Percentiles rank a stretch among this genome's conserved stretches.
These are phyloP conservation scores for Corynorhinus townsendii DNA, from an alignment of 2,113 vertebrate genomes.

Conservation along the genomic window DNA sequence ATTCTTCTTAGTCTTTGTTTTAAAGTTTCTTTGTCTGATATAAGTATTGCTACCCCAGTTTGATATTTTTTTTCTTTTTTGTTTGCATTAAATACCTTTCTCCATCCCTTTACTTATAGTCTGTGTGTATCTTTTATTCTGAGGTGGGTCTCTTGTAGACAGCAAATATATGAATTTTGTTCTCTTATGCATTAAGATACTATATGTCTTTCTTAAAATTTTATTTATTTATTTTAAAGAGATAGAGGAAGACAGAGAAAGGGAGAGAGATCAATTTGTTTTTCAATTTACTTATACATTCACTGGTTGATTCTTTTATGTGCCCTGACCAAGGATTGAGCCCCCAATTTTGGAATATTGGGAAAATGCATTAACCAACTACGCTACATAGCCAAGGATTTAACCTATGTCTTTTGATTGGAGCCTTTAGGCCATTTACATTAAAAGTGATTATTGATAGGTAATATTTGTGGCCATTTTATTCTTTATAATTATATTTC, in stretches of 20 bases:
- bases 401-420: neutral
- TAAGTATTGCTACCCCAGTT: neutral
- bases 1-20: neutral
- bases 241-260: neutral
- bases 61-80: neutral
- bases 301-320: neutral
- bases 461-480: neutral
- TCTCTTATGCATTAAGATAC: neutral
- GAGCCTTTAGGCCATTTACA: neutral
- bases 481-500: neutral
- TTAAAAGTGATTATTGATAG: neutral
- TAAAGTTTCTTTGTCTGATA: neutral
- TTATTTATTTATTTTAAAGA: neutral
- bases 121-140: neutral
- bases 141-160: neutral
- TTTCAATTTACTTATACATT: neutral
- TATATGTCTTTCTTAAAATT: neutral
- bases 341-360: neutral
- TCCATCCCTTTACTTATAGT: neutral
- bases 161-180: neutral
- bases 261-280: neutral
- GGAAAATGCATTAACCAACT: neutral
- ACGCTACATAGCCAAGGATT: neutral
- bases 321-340: neutral
- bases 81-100: neutral